Conservation (phyloP, 2,888 invertebrate species). For the Plagodis pulveraria region DNA sequence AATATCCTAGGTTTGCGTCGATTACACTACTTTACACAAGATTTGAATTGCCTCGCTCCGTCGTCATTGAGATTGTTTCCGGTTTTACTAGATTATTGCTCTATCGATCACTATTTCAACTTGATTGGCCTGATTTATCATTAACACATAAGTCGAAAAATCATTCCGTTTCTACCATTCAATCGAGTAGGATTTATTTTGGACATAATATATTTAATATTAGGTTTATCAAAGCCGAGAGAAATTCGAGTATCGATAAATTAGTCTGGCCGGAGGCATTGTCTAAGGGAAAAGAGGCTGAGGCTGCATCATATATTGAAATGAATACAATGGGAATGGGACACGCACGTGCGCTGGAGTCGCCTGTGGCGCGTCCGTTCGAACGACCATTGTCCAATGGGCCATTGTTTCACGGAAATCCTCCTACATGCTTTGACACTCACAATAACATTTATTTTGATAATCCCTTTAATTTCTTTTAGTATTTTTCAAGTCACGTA, state of each 20-base stretch:
- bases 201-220: conserved; percentile 22
- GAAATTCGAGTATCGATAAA: conserved; percentile 49
- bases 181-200: conserved; percentile 33
- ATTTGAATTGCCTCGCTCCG: conserved; percentile 41
- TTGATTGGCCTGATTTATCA: conserved; percentile 17
- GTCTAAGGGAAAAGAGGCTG: conserved; percentile 43
- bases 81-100: conserved; percentile 31
- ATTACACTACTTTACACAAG: conserved; percentile 52
- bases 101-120: conserved; percentile 27
- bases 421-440: conserved; percentile 69
- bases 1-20: conserved; percentile 49
- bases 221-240: conserved; percentile 34
- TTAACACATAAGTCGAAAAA: conserved; percentile 30
- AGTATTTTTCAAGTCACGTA: conserved; percentile 8
- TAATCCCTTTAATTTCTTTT: conserved; percentile 19
- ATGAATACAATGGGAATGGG: conserved; percentile 73
- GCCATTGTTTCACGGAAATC: conserved; percentile 79
- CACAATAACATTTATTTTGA: conserved; percentile 26
- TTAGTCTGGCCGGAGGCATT: conserved; percentile 39
- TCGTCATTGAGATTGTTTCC: conserved; percentile 48
- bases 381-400: conserved; percentile 67
- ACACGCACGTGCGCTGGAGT: conserved; percentile 71
- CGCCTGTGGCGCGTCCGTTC: conserved; percentile 46
- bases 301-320: conserved; percentile 54
- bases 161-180: conserved; percentile 34